Evolutionary conservation across 2,797 vertebrate genomes (phyloP).

Genomic region (Avahi laniger): DNA sequence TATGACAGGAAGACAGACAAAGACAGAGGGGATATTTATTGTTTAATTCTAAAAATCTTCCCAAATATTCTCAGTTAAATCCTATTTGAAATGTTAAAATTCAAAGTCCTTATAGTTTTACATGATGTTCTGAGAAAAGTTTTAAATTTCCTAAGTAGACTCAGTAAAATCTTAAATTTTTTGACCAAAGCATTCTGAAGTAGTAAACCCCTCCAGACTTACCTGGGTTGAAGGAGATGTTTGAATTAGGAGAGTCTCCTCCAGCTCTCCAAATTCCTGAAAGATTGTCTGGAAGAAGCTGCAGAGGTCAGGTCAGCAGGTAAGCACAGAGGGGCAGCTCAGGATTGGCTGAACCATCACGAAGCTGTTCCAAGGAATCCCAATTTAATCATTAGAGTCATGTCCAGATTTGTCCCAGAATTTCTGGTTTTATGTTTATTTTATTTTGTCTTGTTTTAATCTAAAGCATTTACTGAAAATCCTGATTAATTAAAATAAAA

Average conservation of each 20-base stretch:
- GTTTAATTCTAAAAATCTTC: not conserved
- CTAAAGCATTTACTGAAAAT: not conserved
- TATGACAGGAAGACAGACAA: not conserved
- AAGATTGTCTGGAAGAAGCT: not conserved
- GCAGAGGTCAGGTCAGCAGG: rapidly evolving
- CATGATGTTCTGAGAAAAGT: not conserved
- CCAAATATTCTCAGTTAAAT: not conserved
- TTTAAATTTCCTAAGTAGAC: not conserved
- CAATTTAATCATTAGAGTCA: too few relatives aligned
- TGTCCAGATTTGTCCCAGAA: not conserved
- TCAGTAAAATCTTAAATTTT: not conserved
- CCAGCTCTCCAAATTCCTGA: too few relatives aligned
- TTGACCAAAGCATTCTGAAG: not conserved
- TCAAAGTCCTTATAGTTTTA: not conserved
- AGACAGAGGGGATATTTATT: not conserved
- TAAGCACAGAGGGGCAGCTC: rapidly evolving
- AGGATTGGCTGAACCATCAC: rapidly evolving
- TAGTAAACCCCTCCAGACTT: not conserved
- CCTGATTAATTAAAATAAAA: not conserved
- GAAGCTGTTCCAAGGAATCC: not conserved
- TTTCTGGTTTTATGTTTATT: not conserved
- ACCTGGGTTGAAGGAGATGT: not conserved
- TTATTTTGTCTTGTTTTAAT: not conserved
- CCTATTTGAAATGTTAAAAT: not conserved
- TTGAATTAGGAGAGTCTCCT: rapidly evolving